Evolutionary conservation across 1,140 invertebrate genomes (phyloP).

Genomic region (Drosophila parvula): DNA sequence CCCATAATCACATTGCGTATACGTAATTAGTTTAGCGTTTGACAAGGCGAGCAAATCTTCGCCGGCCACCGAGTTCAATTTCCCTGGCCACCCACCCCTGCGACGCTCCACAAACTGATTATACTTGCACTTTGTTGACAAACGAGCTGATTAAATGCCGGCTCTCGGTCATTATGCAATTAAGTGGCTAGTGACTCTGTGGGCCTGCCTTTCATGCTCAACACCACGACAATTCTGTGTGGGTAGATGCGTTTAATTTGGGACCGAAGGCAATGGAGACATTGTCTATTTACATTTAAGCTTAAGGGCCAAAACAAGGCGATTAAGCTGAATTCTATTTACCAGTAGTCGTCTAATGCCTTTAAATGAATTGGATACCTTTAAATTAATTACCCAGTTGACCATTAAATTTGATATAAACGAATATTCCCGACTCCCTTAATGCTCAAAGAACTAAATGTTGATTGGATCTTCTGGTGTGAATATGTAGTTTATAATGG

Average conservation of each 20-base stretch:
- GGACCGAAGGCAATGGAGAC: slow-evolving; percentile 9
- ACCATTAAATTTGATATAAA: neutral
- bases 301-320: slow-evolving; percentile 4
- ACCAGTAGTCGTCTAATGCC: neutral
- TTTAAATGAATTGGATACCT: neutral
- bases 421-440: neutral
- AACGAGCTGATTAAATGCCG: slow-evolving; percentile 78
- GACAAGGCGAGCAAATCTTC: slow-evolving; percentile 29
- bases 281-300: slow-evolving; percentile 54
- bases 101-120: slow-evolving; percentile 31
- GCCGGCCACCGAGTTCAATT: neutral
- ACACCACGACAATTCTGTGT: slow-evolving; percentile 14
- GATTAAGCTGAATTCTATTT: slow-evolving; percentile 19
- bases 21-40: slow-evolving; percentile 71
- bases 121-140: slow-evolving; percentile 79
- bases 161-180: slow-evolving; percentile 79
- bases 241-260: slow-evolving; percentile 10
- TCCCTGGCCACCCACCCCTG: neutral
- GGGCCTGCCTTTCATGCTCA: slow-evolving; percentile 36
- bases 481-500: neutral
- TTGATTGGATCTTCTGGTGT: neutral
- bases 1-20: slow-evolving; percentile 78
- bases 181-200: slow-evolving; percentile 64
- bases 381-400: neutral
- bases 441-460: neutral